A percentile compares a stretch with the other conserved stretches of the same genome.
phyloP scores from a whole-genome alignment of 30 jellyfish, hydroid and myxozoan species.

The Aurelia coerulea region DNA sequence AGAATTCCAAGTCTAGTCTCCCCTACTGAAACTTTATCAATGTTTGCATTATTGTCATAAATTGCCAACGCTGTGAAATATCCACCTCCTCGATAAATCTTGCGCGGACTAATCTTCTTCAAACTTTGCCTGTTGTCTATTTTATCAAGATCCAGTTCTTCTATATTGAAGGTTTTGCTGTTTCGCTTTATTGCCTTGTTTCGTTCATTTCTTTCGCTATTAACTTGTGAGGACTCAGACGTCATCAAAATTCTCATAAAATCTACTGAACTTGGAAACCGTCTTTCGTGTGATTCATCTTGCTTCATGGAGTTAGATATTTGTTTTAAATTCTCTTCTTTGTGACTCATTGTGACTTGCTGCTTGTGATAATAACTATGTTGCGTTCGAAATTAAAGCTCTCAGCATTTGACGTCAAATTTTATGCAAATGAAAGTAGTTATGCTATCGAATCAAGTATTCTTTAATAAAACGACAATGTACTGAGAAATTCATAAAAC shows the following conservation, averaged over 20 bases:
- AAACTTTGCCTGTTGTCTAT: neutral
- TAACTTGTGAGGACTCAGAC: neutral
- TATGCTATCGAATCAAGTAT: no score
- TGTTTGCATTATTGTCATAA: conserved; percentile 40
- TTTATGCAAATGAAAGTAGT: no score
- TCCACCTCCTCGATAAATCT: conserved; percentile 63
- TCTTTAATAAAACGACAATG: no score
- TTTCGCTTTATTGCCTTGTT: neutral
- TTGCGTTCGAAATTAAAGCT: no score
- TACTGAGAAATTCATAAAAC: no score
- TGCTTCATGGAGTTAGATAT: no score
- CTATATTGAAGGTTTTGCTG: neutral
- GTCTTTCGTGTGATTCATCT: no score
- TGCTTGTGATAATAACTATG: no score
- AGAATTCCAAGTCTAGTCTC: conserved; percentile 39
- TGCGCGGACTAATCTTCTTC: conserved; percentile 39
- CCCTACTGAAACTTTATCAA: conserved; percentile 39
- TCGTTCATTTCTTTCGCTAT: neutral
- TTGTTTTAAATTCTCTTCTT: no score
- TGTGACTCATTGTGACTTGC: no score
- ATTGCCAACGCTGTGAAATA: conserved; percentile 58
- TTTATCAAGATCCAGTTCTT: neutral
- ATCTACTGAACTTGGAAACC: neutral
- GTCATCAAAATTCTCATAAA: neutral
- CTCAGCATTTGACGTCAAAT: no score